Evolutionary conservation across 2,888 invertebrate species (phyloP).

Genomic region (Harpagoxenus sublaevis): DNA sequence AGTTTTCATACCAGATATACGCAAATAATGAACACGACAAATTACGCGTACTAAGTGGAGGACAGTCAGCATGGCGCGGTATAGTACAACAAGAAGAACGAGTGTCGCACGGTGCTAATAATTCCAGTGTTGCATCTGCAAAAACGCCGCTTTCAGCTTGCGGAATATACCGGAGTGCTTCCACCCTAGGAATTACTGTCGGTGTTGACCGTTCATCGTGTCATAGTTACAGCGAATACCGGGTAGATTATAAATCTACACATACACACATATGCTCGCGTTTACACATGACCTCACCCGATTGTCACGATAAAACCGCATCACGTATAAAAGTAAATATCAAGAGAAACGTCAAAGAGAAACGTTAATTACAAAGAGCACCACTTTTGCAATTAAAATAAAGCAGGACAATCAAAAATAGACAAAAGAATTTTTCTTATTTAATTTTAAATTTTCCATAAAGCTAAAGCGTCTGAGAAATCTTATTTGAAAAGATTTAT

Average conservation of each 20-base stretch:
- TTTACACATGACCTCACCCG: not conserved
- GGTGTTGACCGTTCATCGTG: constrained; percentile 69
- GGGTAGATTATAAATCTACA: constrained; percentile 68
- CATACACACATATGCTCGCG: not conserved
- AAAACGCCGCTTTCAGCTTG: constrained; percentile 77
- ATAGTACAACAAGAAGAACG: constrained; percentile 70
- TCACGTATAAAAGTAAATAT: constrained; percentile 17
- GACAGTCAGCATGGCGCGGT: constrained; percentile 40
- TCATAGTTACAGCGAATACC: constrained; percentile 56
- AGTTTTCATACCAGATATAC: constrained; percentile 28
- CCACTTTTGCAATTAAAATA: not conserved
- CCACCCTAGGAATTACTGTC: constrained; percentile 77
- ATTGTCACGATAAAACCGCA: not conserved
- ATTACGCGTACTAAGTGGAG: constrained; percentile 39
- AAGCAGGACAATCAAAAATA: not conserved
- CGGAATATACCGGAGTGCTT: constrained; percentile 74
- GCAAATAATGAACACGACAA: constrained; percentile 36
- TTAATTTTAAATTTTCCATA: not conserved
- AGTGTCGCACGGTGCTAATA: constrained; percentile 77
- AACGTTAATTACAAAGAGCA: constrained; percentile 3
- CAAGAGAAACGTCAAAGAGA: not conserved
- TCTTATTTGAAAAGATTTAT: not conserved
- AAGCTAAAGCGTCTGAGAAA: not conserved
- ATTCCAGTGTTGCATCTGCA: constrained; percentile 75
- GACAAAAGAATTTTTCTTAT: not conserved